Base-by-base conservation (phyloP, 2,888 invertebrate species). In the Sarcophaga caerulescens region DNA sequence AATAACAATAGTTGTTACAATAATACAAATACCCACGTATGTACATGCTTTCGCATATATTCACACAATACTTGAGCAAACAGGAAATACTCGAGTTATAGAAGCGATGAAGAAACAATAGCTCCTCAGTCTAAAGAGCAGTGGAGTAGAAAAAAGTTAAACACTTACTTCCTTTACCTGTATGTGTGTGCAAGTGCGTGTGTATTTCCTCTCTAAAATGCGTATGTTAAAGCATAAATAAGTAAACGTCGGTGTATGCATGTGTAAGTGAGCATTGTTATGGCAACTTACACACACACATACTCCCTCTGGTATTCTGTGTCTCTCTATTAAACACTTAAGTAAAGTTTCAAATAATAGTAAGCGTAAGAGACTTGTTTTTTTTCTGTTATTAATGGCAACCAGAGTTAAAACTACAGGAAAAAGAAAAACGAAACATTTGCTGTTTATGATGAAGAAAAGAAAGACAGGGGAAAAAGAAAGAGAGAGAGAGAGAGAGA, bases 81-180 rank as follows among this genome's bases (percentile, higher is more conserved):
- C 84, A 84, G 86, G 86, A 86, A 86, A 78, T 81, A 75, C 81
- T 81, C 66, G 84, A 81, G 74, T 75, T 81, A 52, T 17, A 52
- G 52, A 52, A 52, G 17, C 17, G 52, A 52, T 14, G 52, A 14
- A 47, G 25, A 84, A 86, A 84, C 86, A 86, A 86, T 84, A 47
- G 81, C 52, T 35, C 35, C 12, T 47, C 71, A 76, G 85, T 82
- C 78, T 80, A 35, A 6, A 73, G 83, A 85, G 86, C 83, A 78
- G 79, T 80, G 81, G 65, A 86, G 86, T 75, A 84, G 77, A 35
- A 74, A 86, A 84, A 84, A 78, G 84, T 84, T 86, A 86, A 86
- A 86, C 81, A 86, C 84, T 78, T 78, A 81, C 86, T 78, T 86
- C 86, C 86, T 63, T 71, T 74, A 57, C 59, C 70, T 70, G 76